Conservation (phyloP, 2,797 vertebrate genomes). For the Philypnodon macrostomus region DNA sequence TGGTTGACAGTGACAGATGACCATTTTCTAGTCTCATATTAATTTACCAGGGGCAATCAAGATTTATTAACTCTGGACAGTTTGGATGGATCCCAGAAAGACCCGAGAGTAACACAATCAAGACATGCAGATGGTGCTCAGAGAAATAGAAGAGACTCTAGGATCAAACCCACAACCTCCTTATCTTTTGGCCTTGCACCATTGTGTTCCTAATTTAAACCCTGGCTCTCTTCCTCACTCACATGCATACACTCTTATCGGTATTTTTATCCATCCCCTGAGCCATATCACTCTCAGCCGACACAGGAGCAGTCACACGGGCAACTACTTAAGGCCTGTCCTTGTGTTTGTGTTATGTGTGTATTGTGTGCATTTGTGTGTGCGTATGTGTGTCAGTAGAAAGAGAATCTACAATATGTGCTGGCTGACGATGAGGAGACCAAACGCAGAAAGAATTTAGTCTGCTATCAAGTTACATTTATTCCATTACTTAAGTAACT, state of each 20-base stretch:
- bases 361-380: no score
- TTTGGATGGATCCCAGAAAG: no score
- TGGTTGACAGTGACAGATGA: no score
- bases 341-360: no score
- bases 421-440: constrained; percentile 26
- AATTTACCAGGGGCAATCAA: no score
- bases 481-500: no score
- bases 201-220: constrained; percentile 58
- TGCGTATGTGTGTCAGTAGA: constrained; percentile 45
- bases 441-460: constrained; percentile 68
- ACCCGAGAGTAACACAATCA: no score
- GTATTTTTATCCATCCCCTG: constrained; percentile 73
- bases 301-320: constrained; percentile 62
- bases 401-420: constrained; percentile 50
- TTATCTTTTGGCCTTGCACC: constrained; percentile 41
- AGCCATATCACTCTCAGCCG: constrained; percentile 69
- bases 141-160: no score
- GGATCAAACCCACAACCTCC: constrained; percentile 10
- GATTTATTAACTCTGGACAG: no score
- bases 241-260: constrained; percentile 48
- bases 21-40: no score
- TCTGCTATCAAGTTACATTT: no score
- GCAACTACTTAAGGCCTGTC: constrained; percentile 53
- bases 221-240: constrained; percentile 12
- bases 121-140: no score